These are phyloP conservation scores for Dasypolia templi DNA, from an alignment of 2,888 invertebrate species.

Conservation along the genomic window DNA sequence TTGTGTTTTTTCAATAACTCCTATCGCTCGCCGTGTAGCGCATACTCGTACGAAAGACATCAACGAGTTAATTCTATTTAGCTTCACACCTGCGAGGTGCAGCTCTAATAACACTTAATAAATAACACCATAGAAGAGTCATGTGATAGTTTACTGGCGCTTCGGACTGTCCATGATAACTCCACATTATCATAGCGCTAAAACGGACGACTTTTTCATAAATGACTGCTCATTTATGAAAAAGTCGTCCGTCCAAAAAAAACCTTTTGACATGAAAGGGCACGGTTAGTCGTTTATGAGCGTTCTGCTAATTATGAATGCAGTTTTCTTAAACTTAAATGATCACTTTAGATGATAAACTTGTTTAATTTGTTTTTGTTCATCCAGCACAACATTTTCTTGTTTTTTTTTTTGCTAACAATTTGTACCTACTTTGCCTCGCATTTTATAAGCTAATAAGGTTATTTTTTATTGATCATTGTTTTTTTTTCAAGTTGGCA, in stretches of 20 bases:
- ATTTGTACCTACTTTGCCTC: too few relatives aligned
- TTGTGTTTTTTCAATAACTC: neutral
- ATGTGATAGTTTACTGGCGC: neutral
- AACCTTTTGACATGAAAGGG: too few relatives aligned
- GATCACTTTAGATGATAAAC: neutral
- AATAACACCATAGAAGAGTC: slow-evolving; percentile 24
- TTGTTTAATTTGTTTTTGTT: neutral
- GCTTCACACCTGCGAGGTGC: slow-evolving; percentile 26
- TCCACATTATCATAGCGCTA: slow-evolving; percentile 12
- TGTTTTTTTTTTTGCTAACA: neutral
- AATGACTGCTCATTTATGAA: too few relatives aligned
- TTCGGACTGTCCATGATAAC: slow-evolving; percentile 11
- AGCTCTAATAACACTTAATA: slow-evolving; percentile 29
- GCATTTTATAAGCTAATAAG: neutral
- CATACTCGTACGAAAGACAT: slow-evolving; percentile 63
- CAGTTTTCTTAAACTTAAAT: neutral
- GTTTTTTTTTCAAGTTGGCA: neutral
- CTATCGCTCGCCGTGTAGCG: neutral
- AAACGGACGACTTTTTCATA: slow-evolving; percentile 18
- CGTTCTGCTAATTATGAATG: neutral
- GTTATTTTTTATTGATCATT: neutral
- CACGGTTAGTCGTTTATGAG: neutral
- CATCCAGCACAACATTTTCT: neutral
- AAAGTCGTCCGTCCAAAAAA: too few relatives aligned
- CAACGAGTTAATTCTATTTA: slow-evolving; percentile 41